These are phyloP conservation scores for Caenorhabditis sulstoni DNA, from an alignment of 2,888 invertebrate species.

Conservation along the genomic window DNA sequence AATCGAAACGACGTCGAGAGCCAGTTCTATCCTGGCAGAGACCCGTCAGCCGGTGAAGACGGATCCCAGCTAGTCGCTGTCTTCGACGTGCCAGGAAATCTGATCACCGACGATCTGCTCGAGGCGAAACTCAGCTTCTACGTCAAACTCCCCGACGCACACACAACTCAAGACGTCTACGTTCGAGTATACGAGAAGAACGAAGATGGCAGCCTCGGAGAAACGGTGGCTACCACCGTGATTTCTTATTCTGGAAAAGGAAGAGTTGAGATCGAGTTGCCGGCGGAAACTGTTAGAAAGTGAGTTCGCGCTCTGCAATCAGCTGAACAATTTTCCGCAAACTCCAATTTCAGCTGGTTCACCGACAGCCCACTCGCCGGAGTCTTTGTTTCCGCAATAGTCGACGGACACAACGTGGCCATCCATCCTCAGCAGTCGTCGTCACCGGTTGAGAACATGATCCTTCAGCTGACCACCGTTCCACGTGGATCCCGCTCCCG, in stretches of 20 bases:
- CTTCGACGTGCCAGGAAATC: background rate
- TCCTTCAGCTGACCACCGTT: constrained; percentile 67
- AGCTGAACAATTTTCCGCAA: too few species aligned
- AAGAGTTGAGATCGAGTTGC: constrained; percentile 9
- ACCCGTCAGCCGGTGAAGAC: constrained; percentile 34
- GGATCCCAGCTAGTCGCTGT: background rate
- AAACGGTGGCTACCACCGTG: too few species aligned
- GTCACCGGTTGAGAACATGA: constrained; percentile 69
- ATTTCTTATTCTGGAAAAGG: background rate
- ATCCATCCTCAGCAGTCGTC: constrained; percentile 64
- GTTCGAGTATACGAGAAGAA: too few species aligned
- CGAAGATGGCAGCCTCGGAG: too few species aligned
- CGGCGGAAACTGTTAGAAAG: constrained; percentile 1
- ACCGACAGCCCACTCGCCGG: background rate
- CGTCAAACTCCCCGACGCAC: too few species aligned
- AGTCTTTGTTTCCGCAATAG: constrained; percentile 56
- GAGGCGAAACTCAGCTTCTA: too few species aligned
- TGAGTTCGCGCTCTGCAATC: too few species aligned
- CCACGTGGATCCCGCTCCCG: background rate
- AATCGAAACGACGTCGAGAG: background rate
- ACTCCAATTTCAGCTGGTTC: constrained; percentile 8
- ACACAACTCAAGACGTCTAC: too few species aligned
- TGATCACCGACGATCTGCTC: too few species aligned
- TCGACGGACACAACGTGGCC: constrained; percentile 69
- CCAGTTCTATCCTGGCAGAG: background rate